Evolutionary conservation across 2,888 invertebrate genomes (phyloP).

Genomic region (Griposia aprilina): DNA sequence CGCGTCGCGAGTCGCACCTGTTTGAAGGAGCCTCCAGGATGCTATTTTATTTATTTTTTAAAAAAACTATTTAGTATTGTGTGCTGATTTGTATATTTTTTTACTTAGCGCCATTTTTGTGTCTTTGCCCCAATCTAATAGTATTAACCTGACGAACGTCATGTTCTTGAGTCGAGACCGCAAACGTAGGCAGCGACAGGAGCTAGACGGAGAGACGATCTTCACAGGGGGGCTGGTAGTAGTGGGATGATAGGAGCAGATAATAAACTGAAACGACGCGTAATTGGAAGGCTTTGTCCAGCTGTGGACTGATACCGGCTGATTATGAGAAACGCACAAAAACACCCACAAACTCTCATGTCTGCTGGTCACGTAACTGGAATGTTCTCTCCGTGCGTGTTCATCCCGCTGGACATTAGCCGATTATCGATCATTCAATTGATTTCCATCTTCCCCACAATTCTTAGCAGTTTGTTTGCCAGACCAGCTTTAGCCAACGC

Average conservation of each 20-base stretch:
- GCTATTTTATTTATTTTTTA: too few relatives aligned
- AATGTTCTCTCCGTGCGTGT: background rate
- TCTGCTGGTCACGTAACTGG: background rate
- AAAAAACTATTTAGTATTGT: too few relatives aligned
- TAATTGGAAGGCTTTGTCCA: background rate
- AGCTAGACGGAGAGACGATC: background rate
- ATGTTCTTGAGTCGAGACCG: background rate
- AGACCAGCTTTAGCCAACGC: too few relatives aligned
- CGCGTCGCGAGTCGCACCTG: too few relatives aligned
- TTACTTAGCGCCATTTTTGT: too few relatives aligned
- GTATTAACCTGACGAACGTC: background rate
- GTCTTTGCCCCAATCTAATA: too few relatives aligned
- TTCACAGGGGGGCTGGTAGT: too few relatives aligned
- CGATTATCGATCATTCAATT: background rate
- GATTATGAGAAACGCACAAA: conserved; percentile 2
- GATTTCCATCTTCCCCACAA: background rate
- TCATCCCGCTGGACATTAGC: background rate
- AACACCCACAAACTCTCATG: background rate
- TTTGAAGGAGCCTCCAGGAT: too few relatives aligned
- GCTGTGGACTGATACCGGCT: too few relatives aligned
- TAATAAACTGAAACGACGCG: background rate
- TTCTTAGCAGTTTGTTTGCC: too few relatives aligned
- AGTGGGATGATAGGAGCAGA: background rate
- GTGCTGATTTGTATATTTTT: too few relatives aligned
- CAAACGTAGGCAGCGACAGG: background rate